Conservation (phyloP, 2,113 vertebrate genomes). For the Herpetotheres cachinnans region DNA sequence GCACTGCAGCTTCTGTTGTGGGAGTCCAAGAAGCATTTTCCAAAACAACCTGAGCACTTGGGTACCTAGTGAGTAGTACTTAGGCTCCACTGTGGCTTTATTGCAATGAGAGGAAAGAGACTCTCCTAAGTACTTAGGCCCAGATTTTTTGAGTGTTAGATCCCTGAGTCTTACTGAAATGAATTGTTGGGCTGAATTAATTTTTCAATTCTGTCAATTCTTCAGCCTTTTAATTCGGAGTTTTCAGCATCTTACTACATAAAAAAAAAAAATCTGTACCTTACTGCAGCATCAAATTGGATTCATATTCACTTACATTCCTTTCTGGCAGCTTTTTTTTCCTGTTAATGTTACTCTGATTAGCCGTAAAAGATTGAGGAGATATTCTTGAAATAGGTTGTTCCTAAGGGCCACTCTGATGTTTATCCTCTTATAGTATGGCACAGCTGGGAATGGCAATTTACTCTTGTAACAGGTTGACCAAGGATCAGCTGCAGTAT, state of each 20-base stretch:
- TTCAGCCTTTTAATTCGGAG: background rate
- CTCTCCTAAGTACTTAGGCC: background rate
- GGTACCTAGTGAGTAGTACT: background rate
- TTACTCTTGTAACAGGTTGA: constrained; percentile 42
- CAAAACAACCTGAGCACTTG: background rate
- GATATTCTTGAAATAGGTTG: constrained; percentile 15
- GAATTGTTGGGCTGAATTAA: background rate
- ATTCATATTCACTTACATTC: background rate
- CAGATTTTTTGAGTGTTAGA: background rate
- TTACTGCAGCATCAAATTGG: background rate
- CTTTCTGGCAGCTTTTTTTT: background rate
- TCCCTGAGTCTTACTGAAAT: background rate
- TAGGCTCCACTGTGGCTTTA: background rate
- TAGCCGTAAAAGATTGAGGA: background rate
- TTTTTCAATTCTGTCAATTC: background rate
- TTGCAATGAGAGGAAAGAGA: background rate
- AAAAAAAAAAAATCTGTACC: background rate
- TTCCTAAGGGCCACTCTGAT: background rate
- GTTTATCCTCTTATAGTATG: constrained; percentile 13
- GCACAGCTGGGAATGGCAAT: constrained; percentile 58
- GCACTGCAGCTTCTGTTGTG: background rate
- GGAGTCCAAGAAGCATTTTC: background rate
- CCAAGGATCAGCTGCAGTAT: constrained; percentile 45
- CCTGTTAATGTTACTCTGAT: background rate
- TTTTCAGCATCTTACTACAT: background rate